Evolutionary conservation across 2,113 vertebrate species (phyloP), one percentile per base, ranked within the genome.

Genomic region (Oostethus manadensis): DNA sequence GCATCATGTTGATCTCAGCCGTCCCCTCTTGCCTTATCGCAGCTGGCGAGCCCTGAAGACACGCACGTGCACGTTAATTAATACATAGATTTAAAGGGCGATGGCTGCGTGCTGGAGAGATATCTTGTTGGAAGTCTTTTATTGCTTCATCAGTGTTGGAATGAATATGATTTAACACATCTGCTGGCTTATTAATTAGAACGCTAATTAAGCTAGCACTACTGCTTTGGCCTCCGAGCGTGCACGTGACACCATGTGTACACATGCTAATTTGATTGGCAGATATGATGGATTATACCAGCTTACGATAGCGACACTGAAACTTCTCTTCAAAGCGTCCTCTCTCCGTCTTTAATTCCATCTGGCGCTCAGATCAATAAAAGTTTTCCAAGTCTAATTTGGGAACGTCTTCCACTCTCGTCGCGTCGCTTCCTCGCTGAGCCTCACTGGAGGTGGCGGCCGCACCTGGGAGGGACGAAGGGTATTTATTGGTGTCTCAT

Each of bases 111-210:
- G 74, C 59, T 74, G 73, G 77, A 83, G 82, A 85, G 81, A 84
- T 86, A 86, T 60, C 84, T 79, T 79, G 83, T 85, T 88, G 82
- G 85, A 81, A 88, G 81, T 82, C 81, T 81, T 85, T 88, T 83
- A 88, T 84, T 83, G 82, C 79, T 86, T 86, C 85, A 86, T 88
- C 84, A 88, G 86, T 88, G 84, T 83, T 84, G 86, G 86, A 85
- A 88, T 85, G 81, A 88, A 84, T 86, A 84, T 81, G 86, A 85
- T 88, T 86, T 88, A 84, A 82, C 69, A 49, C 62, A 63, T 84
- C 73, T 79, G 60, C 81, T 68, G 62, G 75, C 76, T 81, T 80
- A 88, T 84, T 86, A 82, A 84, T 87, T 84, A 82, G 81, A 82
- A 80, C 77, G 78, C 79, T 78, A 86, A 86, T 87, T 87, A 87